These are phyloP conservation scores for Eupithecia dodoneata DNA, from an alignment of 2,888 invertebrate species.

Conservation along the genomic window DNA sequence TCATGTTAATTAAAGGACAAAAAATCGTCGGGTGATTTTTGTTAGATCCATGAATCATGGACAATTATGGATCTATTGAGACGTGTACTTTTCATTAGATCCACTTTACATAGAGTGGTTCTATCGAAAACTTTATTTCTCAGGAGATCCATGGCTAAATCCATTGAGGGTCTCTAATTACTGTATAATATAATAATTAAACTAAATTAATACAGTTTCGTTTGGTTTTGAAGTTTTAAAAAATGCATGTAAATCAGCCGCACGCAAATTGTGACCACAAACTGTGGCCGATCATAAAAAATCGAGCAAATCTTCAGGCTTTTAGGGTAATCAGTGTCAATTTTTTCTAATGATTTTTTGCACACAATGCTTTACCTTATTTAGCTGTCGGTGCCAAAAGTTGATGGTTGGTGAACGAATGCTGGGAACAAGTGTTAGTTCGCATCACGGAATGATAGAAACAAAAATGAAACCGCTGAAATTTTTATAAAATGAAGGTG, in stretches of 20 bases:
- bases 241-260: background rate
- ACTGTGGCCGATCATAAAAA: background rate
- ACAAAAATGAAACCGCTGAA: conserved; percentile 21
- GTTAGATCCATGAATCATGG: no score
- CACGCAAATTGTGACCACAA: conserved; percentile 1
- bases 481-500: background rate
- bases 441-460: conserved; percentile 38
- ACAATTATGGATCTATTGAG: no score
- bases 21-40: no score
- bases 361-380: conserved; percentile 45
- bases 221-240: no score
- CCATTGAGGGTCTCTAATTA: no score
- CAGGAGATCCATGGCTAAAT: no score
- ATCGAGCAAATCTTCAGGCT: background rate
- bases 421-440: conserved; percentile 53
- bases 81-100: no score
- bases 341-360: background rate
- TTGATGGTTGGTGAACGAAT: conserved; percentile 59
- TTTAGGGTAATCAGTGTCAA: conserved; percentile 11
- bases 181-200: no score
- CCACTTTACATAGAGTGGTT: no score
- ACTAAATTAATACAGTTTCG: no score
- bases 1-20: no score
- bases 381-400: conserved; percentile 60
- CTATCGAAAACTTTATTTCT: no score